These are phyloP conservation scores for Rhamphomyia laevipes DNA, from an alignment of 2,888 invertebrate species.

Conservation along the genomic window DNA sequence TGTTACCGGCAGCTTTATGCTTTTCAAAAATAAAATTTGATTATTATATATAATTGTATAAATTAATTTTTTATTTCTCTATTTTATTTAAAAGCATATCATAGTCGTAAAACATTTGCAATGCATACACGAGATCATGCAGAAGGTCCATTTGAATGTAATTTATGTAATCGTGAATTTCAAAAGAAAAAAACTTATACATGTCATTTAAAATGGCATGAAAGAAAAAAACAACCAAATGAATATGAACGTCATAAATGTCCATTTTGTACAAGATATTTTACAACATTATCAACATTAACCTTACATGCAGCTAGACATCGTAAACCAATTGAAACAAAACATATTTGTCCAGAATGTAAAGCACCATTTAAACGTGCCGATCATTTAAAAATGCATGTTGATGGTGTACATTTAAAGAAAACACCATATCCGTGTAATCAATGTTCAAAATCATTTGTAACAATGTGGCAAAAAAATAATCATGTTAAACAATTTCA, in stretches of 20 bases:
- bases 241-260: neutral
- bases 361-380: neutral
- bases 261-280: neutral
- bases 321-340: neutral
- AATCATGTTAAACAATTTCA: neutral
- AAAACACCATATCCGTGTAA: neutral
- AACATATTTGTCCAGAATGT: neutral
- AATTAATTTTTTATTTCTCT: neutral
- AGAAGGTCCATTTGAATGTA: neutral
- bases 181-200: neutral
- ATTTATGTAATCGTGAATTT: neutral
- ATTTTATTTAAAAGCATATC: neutral
- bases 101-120: neutral
- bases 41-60: too few species aligned
- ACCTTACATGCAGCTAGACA: neutral
- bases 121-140: neutral
- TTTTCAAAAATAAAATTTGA: too few species aligned
- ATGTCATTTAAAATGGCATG: neutral
- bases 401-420: neutral
- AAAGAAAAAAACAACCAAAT: neutral
- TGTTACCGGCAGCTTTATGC: too few species aligned
- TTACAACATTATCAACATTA: neutral
- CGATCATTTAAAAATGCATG: neutral
- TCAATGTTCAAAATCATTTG: neutral
- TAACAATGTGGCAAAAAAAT: neutral